These are phyloP conservation scores for Caenorhabditis afra DNA, from an alignment of 2,888 invertebrate species.

Conservation along the genomic window DNA sequence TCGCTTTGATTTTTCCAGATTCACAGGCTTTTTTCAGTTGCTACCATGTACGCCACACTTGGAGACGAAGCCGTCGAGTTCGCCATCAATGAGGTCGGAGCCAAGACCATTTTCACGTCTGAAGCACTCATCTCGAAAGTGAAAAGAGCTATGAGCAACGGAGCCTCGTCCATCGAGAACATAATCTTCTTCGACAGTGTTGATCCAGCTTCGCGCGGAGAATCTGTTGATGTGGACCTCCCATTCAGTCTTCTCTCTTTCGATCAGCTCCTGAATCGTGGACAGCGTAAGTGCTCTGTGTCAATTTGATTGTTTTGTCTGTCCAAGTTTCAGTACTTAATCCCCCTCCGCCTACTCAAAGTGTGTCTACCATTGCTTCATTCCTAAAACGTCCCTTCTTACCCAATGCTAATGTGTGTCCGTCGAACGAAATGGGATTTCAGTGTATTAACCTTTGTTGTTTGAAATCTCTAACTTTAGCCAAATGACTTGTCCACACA, in stretches of 20 bases:
- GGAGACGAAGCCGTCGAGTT: slow-evolving; percentile 97
- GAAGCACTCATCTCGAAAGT: slow-evolving; percentile 86
- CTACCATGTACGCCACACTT: slow-evolving; percentile 96
- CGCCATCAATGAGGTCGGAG: slow-evolving; percentile 97
- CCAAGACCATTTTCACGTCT: slow-evolving; percentile 92
- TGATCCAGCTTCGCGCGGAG: slow-evolving; percentile 64
- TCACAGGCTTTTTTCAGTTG: slow-evolving; percentile 84
- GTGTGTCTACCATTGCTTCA: neutral
- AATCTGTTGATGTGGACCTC: slow-evolving; percentile 56
- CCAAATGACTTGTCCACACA: no score
- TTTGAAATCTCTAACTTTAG: no score
- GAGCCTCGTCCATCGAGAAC: slow-evolving; percentile 69
- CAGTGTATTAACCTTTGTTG: neutral
- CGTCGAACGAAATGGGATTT: slow-evolving; percentile 33
- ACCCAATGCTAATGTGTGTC: slow-evolving; percentile 13
- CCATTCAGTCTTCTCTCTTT: slow-evolving; percentile 71
- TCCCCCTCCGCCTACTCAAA: neutral
- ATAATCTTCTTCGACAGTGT: slow-evolving; percentile 76
- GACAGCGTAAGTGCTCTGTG: slow-evolving; percentile 64
- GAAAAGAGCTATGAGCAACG: slow-evolving; percentile 73
- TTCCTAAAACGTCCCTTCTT: slow-evolving; percentile 7
- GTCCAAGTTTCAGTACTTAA: slow-evolving; percentile 29
- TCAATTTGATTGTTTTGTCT: slow-evolving; percentile 28
- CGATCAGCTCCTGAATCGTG: slow-evolving; percentile 69
- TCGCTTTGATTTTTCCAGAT: neutral